These are phyloP conservation scores for Laticauda laticaudata DNA, from an alignment of 2,113 vertebrate species.

Conservation along the genomic window DNA sequence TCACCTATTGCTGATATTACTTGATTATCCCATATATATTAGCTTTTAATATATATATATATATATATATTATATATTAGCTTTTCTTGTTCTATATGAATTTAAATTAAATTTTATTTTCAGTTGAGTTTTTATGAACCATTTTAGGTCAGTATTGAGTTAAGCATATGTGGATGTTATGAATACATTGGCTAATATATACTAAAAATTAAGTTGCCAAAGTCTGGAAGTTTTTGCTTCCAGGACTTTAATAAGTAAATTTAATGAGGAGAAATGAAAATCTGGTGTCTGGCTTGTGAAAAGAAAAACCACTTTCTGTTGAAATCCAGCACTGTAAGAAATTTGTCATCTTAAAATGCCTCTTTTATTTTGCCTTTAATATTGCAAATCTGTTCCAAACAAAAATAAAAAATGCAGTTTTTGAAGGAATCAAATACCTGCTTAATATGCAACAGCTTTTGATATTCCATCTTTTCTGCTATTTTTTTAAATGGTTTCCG, in stretches of 20 bases:
- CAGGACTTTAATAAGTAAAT: background rate
- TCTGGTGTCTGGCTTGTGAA: background rate
- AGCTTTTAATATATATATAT: background rate
- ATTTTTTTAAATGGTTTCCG: background rate
- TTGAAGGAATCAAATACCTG: background rate
- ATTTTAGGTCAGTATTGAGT: background rate
- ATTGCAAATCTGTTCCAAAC: background rate
- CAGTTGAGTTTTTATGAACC: background rate
- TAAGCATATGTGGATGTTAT: background rate
- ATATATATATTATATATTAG: background rate
- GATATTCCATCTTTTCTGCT: background rate
- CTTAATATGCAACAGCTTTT: slow-evolving; percentile 21
- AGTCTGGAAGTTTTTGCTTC: background rate
- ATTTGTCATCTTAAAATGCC: slow-evolving; percentile 6
- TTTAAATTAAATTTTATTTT: background rate
- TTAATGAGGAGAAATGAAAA: background rate
- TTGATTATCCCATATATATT: background rate
- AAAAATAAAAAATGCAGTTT: background rate
- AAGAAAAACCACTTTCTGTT: background rate
- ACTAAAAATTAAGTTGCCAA: background rate
- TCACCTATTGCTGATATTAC: background rate
- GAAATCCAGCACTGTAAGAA: background rate
- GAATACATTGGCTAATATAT: background rate
- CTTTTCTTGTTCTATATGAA: background rate
- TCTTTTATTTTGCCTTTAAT: background rate